Conservation (phyloP, 2,888 invertebrate genomes). For the Brachyopa scutellaris region DNA sequence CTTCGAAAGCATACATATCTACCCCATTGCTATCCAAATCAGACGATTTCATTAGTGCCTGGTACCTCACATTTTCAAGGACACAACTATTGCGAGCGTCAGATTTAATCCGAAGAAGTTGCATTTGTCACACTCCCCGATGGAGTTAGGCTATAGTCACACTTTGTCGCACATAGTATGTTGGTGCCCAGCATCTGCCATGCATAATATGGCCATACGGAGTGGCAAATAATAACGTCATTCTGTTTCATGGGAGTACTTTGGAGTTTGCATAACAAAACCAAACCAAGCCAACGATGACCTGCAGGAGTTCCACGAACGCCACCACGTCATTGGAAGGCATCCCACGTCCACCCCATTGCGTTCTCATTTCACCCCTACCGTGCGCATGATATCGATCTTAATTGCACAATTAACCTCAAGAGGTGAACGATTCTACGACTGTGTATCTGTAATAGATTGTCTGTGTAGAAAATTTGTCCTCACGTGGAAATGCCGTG, state of each 20-base stretch:
- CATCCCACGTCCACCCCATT: conserved; percentile 52
- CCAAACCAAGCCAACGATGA: conserved; percentile 17
- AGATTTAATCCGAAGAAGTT: neutral
- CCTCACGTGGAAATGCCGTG: conserved; percentile 18
- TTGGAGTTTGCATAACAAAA: conserved; percentile 48
- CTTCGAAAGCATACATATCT: no score
- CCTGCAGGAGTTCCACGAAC: neutral
- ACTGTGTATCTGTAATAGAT: conserved; percentile 6
- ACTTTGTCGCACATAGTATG: conserved; percentile 30
- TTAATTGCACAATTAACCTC: conserved; percentile 71
- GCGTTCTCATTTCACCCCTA: conserved; percentile 44
- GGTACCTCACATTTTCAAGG: conserved; percentile 6
- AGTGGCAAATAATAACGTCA: conserved; percentile 65
- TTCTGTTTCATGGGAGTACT: conserved; percentile 13
- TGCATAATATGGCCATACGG: conserved; percentile 33
- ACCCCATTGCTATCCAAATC: no score
- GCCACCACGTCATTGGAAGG: conserved; percentile 14
- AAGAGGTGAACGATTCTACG: conserved; percentile 51
- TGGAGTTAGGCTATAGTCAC: conserved; percentile 13
- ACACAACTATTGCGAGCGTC: neutral
- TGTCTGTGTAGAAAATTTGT: conserved; percentile 44
- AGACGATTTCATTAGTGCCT: conserved; percentile 33
- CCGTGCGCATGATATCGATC: conserved; percentile 62
- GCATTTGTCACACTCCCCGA: conserved; percentile 25
- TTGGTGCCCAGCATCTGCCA: conserved; percentile 48